Conservation (phyloP, 92 coral and sea anemone genomes). For the Pocillopora grandis region DNA sequence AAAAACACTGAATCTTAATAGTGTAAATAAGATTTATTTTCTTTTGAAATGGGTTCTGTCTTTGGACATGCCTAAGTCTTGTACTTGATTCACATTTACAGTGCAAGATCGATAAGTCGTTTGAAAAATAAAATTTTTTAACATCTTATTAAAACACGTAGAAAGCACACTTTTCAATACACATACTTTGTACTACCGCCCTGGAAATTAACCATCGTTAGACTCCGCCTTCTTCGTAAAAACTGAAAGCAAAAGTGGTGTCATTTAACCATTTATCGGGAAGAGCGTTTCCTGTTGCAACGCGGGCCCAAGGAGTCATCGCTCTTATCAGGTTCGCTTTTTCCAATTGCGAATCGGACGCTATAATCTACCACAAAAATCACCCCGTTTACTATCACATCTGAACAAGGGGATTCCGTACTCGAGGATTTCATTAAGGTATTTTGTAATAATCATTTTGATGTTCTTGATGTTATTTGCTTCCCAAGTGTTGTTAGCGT, state of each 20-base stretch:
- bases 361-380: background rate
- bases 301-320: background rate
- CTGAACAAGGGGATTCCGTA: background rate
- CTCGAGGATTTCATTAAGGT: conserved; percentile 7
- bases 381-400: background rate
- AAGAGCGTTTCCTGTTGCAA: background rate
- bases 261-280: conserved; percentile 17
- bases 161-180: conserved; percentile 4
- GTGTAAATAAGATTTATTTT: conserved; percentile 19
- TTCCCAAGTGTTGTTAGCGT: background rate
- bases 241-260: background rate
- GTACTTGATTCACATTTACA: background rate
- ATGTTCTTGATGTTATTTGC: background rate
- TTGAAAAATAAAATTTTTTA: conserved; percentile 9
- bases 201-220: conserved; percentile 17
- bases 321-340: background rate
- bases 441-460: background rate
- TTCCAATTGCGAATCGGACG: background rate
- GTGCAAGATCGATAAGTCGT: background rate
- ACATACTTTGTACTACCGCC: conserved; percentile 33
- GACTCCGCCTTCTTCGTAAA: conserved; percentile 26
- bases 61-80: background rate
- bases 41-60: background rate
- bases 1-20: conserved; percentile 1
- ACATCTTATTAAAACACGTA: background rate